A percentile compares a stretch with the other conserved stretches of the same genome.
phyloP scores from a whole-genome alignment of 2,797 vertebrate genomes.

The Acrocephalus scirpaceus region DNA sequence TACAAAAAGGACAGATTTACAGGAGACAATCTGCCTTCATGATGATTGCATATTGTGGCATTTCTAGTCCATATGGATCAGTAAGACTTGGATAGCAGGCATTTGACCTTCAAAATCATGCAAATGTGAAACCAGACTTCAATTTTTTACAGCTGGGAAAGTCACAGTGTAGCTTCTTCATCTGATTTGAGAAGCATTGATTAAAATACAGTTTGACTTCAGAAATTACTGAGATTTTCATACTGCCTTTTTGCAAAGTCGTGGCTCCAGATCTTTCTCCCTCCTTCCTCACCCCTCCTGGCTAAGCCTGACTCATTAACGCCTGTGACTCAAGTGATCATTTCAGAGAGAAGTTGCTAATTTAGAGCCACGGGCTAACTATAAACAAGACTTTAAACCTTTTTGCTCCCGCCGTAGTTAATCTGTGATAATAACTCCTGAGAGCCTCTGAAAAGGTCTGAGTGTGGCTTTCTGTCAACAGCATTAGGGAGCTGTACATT shows the following conservation, averaged over 20 bases:
- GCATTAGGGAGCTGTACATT: conserved; percentile 70
- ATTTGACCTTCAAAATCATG: conserved; percentile 86
- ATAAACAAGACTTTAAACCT: conserved; percentile 73
- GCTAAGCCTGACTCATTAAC: conserved; percentile 78
- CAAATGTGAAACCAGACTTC: conserved; percentile 81
- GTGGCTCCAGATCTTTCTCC: conserved; percentile 32
- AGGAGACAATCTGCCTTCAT: conserved; percentile 84
- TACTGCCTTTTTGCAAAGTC: conserved; percentile 14
- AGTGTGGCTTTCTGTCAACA: conserved; percentile 71
- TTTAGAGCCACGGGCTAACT: conserved; percentile 75
- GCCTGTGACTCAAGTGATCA: conserved; percentile 76
- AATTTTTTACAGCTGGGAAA: conserved; percentile 79
- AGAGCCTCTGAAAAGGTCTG: conserved; percentile 81
- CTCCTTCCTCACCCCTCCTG: conserved; percentile 63
- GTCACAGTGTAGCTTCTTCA: conserved; percentile 72
- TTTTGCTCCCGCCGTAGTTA: conserved; percentile 76
- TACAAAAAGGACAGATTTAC: conserved; percentile 83
- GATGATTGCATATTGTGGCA: conserved; percentile 87
- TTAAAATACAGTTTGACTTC: conserved; percentile 77
- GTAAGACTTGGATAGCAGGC: conserved; percentile 83
- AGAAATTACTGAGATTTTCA: conserved; percentile 65
- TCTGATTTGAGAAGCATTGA: conserved; percentile 74
- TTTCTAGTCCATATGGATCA: conserved; percentile 87
- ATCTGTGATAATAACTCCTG: conserved; percentile 77
- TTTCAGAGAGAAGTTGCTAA: conserved; percentile 77